Base-by-base conservation (phyloP, 2,797 vertebrate species). In the Balearica regulorum region DNA sequence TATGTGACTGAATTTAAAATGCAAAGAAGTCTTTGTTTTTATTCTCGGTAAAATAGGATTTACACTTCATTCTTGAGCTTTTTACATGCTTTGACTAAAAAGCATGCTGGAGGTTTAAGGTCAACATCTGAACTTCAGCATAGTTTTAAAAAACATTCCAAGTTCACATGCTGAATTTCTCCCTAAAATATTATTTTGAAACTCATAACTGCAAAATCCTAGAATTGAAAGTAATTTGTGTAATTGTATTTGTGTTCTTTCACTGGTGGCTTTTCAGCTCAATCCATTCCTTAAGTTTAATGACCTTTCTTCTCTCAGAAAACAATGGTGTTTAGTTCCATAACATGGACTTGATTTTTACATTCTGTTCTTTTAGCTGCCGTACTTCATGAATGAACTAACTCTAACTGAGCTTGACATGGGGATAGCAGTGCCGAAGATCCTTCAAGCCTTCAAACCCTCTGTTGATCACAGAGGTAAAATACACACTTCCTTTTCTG, bases 371-470 rank as follows among this genome's bases (percentile, higher is more conserved):
- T 88, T 91, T 75, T 94, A 99, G 99, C 97, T 99, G 96, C 99
- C 99, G 14, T 99, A 99, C 98, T 99, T 99, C 97, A 99, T 99
- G 99, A 99, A 99, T 88, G 99, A 99, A 95, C 97, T 99, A 70
- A 99, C 99, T 11, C 98, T 99, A 93, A 99, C 98, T 16, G 99
- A 99, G 96, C 98, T 99, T 83, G 99, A 99, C 97, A 99, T 99
- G 99, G 99, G 99, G 69, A 98, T 98, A 72, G 98, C 98, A 92
- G 98, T 99, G 97, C 99, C 99, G 94, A 99, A 98, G 97, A 99
- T 99, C 96, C 98, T 99, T 37, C 96, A 98, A 87, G 99, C 99
- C 94, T 99, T 98, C 95, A 98, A 98, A 94, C 99, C 99, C 60
- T 98, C 98, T 31, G 79, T 99, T 83, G 99, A 99, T 98, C 98